Evolutionary conservation across 2,113 vertebrate species (phyloP).

Genomic region (Condylura cristata): DNA sequence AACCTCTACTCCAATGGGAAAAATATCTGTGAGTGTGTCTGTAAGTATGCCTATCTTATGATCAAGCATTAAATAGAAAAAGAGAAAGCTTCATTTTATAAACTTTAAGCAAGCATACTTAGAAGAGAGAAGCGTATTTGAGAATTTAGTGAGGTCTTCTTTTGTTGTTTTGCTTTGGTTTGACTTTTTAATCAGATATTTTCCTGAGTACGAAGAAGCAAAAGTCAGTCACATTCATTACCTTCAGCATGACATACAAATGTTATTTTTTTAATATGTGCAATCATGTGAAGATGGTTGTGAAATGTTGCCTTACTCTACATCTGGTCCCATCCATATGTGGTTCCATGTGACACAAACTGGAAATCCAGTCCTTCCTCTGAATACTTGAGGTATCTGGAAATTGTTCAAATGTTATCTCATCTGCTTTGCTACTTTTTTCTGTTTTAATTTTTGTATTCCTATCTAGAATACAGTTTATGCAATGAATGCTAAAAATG

Average conservation of each 20-base stretch:
- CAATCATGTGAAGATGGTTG: neutral
- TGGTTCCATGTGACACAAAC: neutral
- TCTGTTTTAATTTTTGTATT: slow-evolving; percentile 3
- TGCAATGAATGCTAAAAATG: neutral
- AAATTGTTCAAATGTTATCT: slow-evolving; percentile 16
- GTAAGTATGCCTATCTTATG: neutral
- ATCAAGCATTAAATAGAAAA: neutral
- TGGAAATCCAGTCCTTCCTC: neutral
- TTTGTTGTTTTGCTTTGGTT: neutral
- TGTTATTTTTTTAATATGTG: neutral
- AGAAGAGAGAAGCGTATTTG: neutral
- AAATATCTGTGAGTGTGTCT: neutral
- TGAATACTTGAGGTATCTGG: neutral
- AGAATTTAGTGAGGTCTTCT: neutral
- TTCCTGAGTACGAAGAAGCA: neutral
- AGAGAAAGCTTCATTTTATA: neutral
- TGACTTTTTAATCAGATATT: neutral
- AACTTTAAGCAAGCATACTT: neutral
- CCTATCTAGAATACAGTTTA: neutral
- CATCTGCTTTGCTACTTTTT: neutral
- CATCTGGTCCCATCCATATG: neutral
- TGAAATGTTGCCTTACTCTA: neutral
- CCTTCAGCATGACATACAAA: neutral
- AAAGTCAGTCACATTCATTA: neutral
- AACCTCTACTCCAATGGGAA: neutral